phyloP scores from a whole-genome alignment of 2,888 invertebrate genomes.

The Thereva unica region DNA sequence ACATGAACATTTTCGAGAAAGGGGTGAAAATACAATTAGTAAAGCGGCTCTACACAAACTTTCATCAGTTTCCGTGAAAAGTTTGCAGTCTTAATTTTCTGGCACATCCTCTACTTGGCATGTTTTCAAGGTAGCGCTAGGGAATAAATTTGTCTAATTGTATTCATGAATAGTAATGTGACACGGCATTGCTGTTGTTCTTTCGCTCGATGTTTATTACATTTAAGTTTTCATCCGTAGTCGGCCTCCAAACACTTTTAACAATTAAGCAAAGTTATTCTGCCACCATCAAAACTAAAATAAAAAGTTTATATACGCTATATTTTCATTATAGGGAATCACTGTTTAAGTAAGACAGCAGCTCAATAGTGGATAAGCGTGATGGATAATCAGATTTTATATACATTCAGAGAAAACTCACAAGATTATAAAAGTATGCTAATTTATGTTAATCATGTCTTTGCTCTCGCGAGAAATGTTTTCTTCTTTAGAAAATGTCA shows the following conservation, averaged over 20 bases:
- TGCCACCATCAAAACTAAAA: too few species aligned
- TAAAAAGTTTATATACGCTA: background rate
- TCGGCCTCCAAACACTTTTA: too few species aligned
- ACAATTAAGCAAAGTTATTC: too few species aligned
- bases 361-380: slow-evolving; percentile 19
- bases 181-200: slow-evolving; percentile 22
- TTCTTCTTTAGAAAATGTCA: background rate
- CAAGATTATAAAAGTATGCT: slow-evolving; percentile 32
- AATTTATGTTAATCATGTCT: slow-evolving; percentile 32
- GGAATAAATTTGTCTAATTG: slow-evolving; percentile 35
- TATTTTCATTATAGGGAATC: slow-evolving; percentile 6
- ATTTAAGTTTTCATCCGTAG: background rate
- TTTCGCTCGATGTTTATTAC: background rate
- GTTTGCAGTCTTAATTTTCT: slow-evolving; percentile 11
- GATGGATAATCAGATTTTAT: slow-evolving; percentile 30
- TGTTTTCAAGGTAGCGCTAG: slow-evolving; percentile 25
- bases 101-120: background rate
- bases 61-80: slow-evolving; percentile 3
- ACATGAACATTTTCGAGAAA: background rate
- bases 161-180: slow-evolving; percentile 33
- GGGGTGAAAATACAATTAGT: slow-evolving; percentile 19
- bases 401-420: slow-evolving; percentile 20
- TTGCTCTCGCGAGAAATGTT: slow-evolving; percentile 8
- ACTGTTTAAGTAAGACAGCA: too few species aligned
- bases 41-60: slow-evolving; percentile 6